Conservation (phyloP, 2,113 vertebrate species). For the Nycticorax nycticorax region DNA sequence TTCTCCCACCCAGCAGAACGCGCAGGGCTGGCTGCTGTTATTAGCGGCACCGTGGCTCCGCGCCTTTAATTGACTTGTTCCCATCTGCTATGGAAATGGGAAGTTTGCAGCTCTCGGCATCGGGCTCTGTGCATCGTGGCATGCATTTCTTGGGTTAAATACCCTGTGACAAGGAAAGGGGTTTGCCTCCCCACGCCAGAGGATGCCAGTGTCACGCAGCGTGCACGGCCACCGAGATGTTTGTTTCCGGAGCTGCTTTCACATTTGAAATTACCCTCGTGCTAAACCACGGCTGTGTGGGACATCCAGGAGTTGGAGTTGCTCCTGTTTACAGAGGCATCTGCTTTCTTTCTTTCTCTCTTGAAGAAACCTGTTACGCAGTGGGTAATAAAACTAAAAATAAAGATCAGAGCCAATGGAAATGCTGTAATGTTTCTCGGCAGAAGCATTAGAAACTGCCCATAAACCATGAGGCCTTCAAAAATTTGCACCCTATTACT, state of each 20-base stretch:
- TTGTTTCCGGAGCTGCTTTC: not conserved
- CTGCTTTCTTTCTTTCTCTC: slow-evolving; percentile 77
- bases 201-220: not conserved
- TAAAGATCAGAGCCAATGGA: slow-evolving; percentile 76
- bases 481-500: slow-evolving; percentile 71
- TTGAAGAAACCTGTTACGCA: slow-evolving; percentile 70
- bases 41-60: not conserved
- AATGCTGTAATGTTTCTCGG: slow-evolving; percentile 71
- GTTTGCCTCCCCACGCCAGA: not conserved
- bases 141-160: not conserved
- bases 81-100: slow-evolving; percentile 27
- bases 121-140: not conserved
- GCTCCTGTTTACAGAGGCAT: slow-evolving; percentile 71
- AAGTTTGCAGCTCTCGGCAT: not conserved
- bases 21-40: fast-evolving
- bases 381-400: slow-evolving; percentile 74
- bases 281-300: not conserved
- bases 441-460: slow-evolving; percentile 71
- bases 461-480: slow-evolving; percentile 66
- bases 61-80: not conserved
- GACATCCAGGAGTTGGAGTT: slow-evolving; percentile 43
- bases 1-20: not conserved
- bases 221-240: not conserved
- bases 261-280: not conserved
- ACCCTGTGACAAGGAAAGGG: not conserved